Percentiles rank a stretch among this genome's conserved stretches.
phyloP scores from a whole-genome alignment of 1,140 invertebrate genomes.

The Bombus polaris region DNA sequence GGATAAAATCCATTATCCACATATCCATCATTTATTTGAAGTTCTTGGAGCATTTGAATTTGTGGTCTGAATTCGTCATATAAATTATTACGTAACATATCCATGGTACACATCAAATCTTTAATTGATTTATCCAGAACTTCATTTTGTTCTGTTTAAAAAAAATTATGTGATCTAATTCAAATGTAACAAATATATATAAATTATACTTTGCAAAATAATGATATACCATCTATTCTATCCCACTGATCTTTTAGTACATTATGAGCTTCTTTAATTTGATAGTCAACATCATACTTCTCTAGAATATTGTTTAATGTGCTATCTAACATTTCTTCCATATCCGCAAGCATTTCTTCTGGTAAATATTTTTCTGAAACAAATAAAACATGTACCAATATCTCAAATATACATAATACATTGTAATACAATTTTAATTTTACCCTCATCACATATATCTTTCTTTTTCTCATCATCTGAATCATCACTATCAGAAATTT shows the following conservation, averaged over 20 bases:
- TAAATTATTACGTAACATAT: conserved; percentile 72
- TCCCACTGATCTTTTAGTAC: conserved; percentile 69
- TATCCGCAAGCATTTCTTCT: conserved; percentile 69
- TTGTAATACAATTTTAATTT: conserved; percentile 4
- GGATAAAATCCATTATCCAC: conserved; percentile 43
- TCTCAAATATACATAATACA: background rate
- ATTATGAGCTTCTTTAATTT: conserved; percentile 70
- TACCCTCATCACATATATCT: conserved; percentile 54
- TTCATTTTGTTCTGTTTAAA: conserved; percentile 66
- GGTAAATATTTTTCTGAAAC: conserved; percentile 72
- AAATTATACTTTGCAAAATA: background rate
- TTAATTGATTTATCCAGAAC: conserved; percentile 70
- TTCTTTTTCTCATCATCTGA: conserved; percentile 80
- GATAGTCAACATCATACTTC: conserved; percentile 78
- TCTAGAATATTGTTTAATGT: conserved; percentile 68
- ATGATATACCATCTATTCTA: conserved; percentile 68
- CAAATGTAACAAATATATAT: background rate
- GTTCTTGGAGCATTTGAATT: conserved; percentile 73
- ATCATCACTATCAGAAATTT: conserved; percentile 83
- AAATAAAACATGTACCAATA: background rate
- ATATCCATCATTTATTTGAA: conserved; percentile 72
- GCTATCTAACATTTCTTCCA: conserved; percentile 71
- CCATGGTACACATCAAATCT: conserved; percentile 73
- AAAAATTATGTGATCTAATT: conserved; percentile 13
- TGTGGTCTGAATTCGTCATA: conserved; percentile 77